A percentile compares a stretch with the other conserved stretches of the same genome.
These are phyloP conservation scores for Belonocnema kinseyi DNA, from an alignment of 1,140 invertebrate species.

Conservation along the genomic window DNA sequence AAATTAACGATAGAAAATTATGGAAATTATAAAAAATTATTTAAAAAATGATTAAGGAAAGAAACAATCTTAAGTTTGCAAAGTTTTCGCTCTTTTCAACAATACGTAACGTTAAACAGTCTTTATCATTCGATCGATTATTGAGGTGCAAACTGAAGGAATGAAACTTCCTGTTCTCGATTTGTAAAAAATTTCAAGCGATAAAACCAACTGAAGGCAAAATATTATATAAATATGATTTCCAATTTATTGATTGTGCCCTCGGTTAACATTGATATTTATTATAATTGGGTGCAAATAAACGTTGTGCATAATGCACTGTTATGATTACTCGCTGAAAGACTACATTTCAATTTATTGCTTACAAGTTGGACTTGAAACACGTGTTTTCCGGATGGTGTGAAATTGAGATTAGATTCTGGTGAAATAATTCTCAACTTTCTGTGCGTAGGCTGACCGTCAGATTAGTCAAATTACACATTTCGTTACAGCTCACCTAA, in stretches of 20 bases:
- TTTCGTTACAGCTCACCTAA: too few relatives aligned
- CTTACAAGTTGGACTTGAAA: neutral
- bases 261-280: constrained; percentile 21
- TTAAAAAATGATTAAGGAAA: neutral
- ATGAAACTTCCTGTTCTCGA: too few relatives aligned
- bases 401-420: constrained; percentile 5
- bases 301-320: neutral
- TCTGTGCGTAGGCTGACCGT: constrained; percentile 10
- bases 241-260: constrained; percentile 5
- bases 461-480: neutral
- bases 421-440: constrained; percentile 15
- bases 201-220: neutral
- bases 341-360: constrained; percentile 4
- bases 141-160: too few relatives aligned
- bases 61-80: too few relatives aligned
- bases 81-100: too few relatives aligned
- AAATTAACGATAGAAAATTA: too few relatives aligned
- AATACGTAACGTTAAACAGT: too few relatives aligned
- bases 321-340: constrained; percentile 11
- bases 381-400: constrained; percentile 24
- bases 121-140: too few relatives aligned
- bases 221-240: neutral
- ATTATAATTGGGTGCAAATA: constrained; percentile 8
- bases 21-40: neutral
- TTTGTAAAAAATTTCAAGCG: neutral